Evolutionary conservation across 2,888 invertebrate genomes (phyloP), one percentile per base, ranked within the genome.

Genomic region (Schizaphis graminum): DNA sequence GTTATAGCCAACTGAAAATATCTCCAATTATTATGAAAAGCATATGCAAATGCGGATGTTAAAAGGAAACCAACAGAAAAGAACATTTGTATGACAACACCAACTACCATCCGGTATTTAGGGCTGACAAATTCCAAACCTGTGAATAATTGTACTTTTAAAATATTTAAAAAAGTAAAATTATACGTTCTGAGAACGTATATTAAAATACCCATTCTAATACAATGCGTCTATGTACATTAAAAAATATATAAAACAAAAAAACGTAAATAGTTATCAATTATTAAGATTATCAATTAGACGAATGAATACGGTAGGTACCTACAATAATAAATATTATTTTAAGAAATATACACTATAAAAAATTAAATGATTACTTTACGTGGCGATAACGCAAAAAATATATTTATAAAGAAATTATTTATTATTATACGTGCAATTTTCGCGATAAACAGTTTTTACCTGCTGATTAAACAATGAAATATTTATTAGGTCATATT

Each of bases 71-170:
- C 98, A 53, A 97, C 95, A 0, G 97, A 97, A 96, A 98, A 98
- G 96, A 98, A 98, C 96, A 97, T 97, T 96, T 97, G 97, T 95
- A 97, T 97, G 24, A 97, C 97, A 41, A 97, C 97, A 16, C 98
- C 98, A 8, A 97, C 97, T 93, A 97, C 96, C 92, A 97, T 96
- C 87, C 97, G 96, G 95, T 97, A 97, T 92, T 96, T 96, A 0
- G 97, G 97, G 11, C 97, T 97, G 24, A 97, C 97, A 97, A 97
- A 97, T 96, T 97, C 97, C 95, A 97, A 96, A 91, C 97, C 97
- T 97, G 95, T 89, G 95, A 96, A 92, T 28, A 35, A 77, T 35
- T 21, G 35, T 21, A 77, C 35, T 77, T 67, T n/a, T 21, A 77
- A 35, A 21, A 77, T 53, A 53, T 77, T 77, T 77, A 35, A 77